Evolutionary conservation across 2,113 vertebrate species (phyloP).

Genomic region (Prionailurus viverrinus): DNA sequence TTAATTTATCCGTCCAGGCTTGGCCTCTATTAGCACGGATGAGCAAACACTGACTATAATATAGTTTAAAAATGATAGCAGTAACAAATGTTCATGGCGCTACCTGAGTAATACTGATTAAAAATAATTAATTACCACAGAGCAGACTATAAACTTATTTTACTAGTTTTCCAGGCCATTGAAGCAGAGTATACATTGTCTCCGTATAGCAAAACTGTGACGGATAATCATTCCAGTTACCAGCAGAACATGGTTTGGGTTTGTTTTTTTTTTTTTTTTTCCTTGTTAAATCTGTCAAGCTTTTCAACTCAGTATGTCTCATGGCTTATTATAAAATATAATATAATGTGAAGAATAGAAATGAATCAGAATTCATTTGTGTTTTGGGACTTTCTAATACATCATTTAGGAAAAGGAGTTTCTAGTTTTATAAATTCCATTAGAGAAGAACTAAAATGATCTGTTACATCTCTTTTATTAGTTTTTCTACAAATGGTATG

Average conservation of each 20-base stretch:
- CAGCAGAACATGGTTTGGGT: constrained; percentile 4
- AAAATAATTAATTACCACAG: constrained; percentile 51
- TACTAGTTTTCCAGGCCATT: constrained; percentile 52
- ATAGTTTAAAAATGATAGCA: constrained; percentile 22
- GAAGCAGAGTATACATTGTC: constrained; percentile 27
- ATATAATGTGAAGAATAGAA: constrained; percentile 5
- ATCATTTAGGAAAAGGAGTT: constrained; percentile 18
- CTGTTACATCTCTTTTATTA: neutral
- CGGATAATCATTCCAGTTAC: constrained; percentile 12
- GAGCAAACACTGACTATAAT: neutral
- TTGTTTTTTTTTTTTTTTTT: constrained; percentile 72
- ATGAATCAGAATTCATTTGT: neutral
- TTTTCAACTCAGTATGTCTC: constrained; percentile 4
- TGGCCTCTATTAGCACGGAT: neutral
- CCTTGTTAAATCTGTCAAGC: constrained; percentile 53
- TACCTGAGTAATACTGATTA: constrained; percentile 30
- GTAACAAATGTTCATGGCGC: neutral
- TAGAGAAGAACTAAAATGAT: constrained; percentile 29
- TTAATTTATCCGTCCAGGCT: constrained; percentile 26
- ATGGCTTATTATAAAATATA: constrained; percentile 59
- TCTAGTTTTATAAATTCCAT: constrained; percentile 48
- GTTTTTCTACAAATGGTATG: neutral
- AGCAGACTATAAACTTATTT: constrained; percentile 22
- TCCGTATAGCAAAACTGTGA: constrained; percentile 37
- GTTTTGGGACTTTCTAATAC: neutral